Percentiles rank a stretch among this genome's conserved stretches.
Evolutionary conservation across 2,113 vertebrate species (phyloP).

Genomic region (Plectropomus leopardus): DNA sequence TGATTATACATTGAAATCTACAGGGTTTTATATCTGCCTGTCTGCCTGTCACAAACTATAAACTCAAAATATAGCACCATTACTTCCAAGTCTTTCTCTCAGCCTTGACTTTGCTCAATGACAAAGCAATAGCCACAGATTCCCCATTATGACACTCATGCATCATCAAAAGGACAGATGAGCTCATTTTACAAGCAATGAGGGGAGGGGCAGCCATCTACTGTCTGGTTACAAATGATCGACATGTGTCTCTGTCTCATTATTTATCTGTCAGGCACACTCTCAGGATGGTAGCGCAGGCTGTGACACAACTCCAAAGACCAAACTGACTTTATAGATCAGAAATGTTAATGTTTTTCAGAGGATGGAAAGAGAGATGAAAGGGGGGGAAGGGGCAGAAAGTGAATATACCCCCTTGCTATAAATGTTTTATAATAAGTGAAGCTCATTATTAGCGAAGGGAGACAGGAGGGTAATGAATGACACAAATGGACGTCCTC

Average conservation of each 20-base stretch:
- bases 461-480: slow-evolving; percentile 68
- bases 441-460: slow-evolving; percentile 69
- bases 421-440: slow-evolving; percentile 74
- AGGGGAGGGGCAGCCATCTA: not conserved
- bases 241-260: slow-evolving; percentile 23
- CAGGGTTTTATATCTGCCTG: slow-evolving; percentile 15
- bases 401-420: slow-evolving; percentile 40
- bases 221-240: slow-evolving; percentile 48
- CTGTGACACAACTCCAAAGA: slow-evolving; percentile 46
- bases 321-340: slow-evolving; percentile 47
- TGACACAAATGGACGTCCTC: slow-evolving; percentile 57
- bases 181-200: slow-evolving; percentile 29
- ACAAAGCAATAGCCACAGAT: slow-evolving; percentile 26
- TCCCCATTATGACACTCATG: slow-evolving; percentile 43
- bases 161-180: slow-evolving; percentile 34
- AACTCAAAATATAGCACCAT: slow-evolving; percentile 9
- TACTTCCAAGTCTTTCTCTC: slow-evolving; percentile 8
- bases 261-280: slow-evolving; percentile 44
- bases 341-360: slow-evolving; percentile 39
- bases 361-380: slow-evolving; percentile 24
- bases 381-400: not conserved
- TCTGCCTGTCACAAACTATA: slow-evolving; percentile 13
- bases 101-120: slow-evolving; percentile 28
- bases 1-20: slow-evolving; percentile 63
- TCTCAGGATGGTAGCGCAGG: slow-evolving; percentile 33